Evolutionary conservation across 2,113 vertebrate genomes (phyloP), one percentile per base, ranked within the genome.

Genomic region (Phalacrocorax carbo): DNA sequence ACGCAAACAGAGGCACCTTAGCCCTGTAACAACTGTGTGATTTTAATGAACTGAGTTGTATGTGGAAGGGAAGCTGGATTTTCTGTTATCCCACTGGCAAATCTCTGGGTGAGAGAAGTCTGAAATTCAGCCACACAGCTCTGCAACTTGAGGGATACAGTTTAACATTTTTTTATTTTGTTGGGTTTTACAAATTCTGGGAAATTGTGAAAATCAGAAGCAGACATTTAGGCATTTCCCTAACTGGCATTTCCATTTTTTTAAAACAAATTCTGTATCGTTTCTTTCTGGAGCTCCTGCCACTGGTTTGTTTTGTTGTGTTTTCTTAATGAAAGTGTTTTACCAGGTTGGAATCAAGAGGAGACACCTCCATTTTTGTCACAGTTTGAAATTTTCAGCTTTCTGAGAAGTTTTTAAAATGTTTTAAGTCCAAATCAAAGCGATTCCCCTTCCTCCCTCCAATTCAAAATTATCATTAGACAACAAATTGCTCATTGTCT

Each of bases 401-500:
- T 91, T 82, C 48, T 66, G 15, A 49, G 60, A 46, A 62, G 25
- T 34, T 82, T 89, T 85, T 29, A 0, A 69, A 87, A 75, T 48
- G 22, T 23, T 92, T 71, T 57, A 90, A 78, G 27, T 72, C 66
- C 40, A 70, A 90, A 82, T 82, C 30, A 80, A 87, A 90, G 52
- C 57, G 79, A 61, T 87, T 91, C 58, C 27, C 29, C 27, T 79
- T 65, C 75, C 30, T 87, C 44, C 26, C 36, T 93, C 57, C 58
- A 68, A 68, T 69, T 90, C 62, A 57, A 18, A 75, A 52, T 87
- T 85, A n/a, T 36, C 34, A 22, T 87, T 76, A 82, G 71, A 58
- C 44, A 85, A 60, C 73, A 72, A 94, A 93, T 91, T 87, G 49
- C 34, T 93, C 48, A 72, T 94, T 96, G 91, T 91, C 61, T 90